Evolutionary conservation across 2,888 invertebrate genomes (phyloP), one percentile per base, ranked within the genome.

Genomic region (Sericinus montela): DNA sequence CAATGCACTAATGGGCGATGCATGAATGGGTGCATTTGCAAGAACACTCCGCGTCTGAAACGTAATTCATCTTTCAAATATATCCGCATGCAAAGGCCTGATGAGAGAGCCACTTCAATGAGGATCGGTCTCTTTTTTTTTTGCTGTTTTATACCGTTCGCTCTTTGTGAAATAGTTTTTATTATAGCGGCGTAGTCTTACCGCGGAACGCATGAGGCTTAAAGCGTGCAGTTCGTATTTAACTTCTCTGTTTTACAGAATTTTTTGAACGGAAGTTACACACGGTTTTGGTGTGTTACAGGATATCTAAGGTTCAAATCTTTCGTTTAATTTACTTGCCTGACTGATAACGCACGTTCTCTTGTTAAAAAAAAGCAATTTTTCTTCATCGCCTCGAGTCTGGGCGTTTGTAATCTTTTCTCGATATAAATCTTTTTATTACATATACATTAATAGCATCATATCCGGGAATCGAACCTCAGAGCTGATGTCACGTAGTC

Each of bases 1-100:
- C 77, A 84, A 83, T 82, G 71, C 73, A 69, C 71, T 82, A 83
- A 81, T 81, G 79, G 63, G 62, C 73, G 70, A 63, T 63, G 65
- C 59, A 67, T 80, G 75, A 80, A 80, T 79, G 71, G 69, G 53
- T 73, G 72, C 73, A 74, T 75, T 69, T 68, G 45, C 49, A 40
- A 38, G 45, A 44, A 45, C 49, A 32, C 39, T 34, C 39, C 15
- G 48, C 16, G 29, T 41, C 47, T 43, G 38, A 43, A 48, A 48
- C 45, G 49, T 49, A 49, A 49, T 49, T 49, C 49, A 49, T 45
- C 49, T 49, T 49, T 37, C 44, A 45, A 45, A 49, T 45, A 49
- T 48, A 48, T 43, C 42, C 43, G 48, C 39, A 45, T 49, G 49
- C 44, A 40, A 45, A 49, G 40, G 36, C 40, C 43, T 49, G 49